phyloP scores from a whole-genome alignment of 2,797 vertebrate genomes.

The Xenopus petersii region DNA sequence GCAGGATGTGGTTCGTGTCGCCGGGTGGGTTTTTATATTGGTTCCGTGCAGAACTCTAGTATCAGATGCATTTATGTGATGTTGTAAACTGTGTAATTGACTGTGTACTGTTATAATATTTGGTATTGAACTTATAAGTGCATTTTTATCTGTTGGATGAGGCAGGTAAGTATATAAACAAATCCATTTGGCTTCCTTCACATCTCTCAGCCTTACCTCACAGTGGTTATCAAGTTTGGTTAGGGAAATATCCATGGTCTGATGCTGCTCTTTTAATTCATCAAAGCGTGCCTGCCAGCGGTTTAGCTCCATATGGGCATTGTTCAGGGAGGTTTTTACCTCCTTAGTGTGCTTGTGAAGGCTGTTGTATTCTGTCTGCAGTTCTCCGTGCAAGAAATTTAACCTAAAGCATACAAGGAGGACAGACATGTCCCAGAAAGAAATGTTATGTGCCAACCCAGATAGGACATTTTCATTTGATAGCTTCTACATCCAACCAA shows the following conservation, averaged over 20 bases:
- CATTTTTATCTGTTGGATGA: too few relatives aligned
- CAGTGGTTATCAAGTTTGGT: slow-evolving; percentile 94
- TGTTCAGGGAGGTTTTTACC: slow-evolving; percentile 79
- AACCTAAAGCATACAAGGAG: slow-evolving; percentile 63
- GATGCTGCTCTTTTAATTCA: slow-evolving; percentile 86
- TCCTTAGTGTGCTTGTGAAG: slow-evolving; percentile 83
- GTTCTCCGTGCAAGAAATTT: slow-evolving; percentile 73
- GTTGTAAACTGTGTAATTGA: too few relatives aligned
- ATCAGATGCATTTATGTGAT: too few relatives aligned
- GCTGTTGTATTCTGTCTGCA: slow-evolving; percentile 76
- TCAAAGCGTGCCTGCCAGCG: slow-evolving; percentile 82
- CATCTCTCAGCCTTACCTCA: slow-evolving; percentile 72
- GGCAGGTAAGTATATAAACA: background rate
- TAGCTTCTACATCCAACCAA: too few relatives aligned
- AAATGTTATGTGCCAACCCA: too few relatives aligned
- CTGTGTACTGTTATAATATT: too few relatives aligned
- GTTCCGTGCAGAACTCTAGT: too few relatives aligned
- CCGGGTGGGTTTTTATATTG: too few relatives aligned
- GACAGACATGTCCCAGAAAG: too few relatives aligned
- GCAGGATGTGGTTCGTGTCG: too few relatives aligned
- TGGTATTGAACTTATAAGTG: too few relatives aligned
- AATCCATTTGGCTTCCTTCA: background rate
- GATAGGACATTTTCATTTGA: too few relatives aligned
- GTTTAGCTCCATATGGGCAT: slow-evolving; percentile 78
- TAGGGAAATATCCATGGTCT: slow-evolving; percentile 85